These are phyloP conservation scores for Synergus laeviventris DNA, from an alignment of 2,888 invertebrate genomes.

Conservation along the genomic window DNA sequence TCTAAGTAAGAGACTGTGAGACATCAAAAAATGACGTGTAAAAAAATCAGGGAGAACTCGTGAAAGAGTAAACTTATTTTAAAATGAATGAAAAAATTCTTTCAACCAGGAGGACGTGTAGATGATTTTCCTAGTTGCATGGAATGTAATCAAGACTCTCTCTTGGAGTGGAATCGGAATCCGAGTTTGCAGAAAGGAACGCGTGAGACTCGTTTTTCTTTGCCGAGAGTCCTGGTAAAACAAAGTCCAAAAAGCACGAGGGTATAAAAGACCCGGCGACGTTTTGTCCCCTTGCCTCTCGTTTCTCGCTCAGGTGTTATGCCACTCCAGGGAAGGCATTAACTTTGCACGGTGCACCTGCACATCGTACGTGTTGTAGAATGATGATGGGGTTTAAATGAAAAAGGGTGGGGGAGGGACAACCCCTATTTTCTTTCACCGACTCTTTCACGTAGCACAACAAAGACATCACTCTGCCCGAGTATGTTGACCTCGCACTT, in stretches of 20 bases:
- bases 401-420: slow-evolving; percentile 7
- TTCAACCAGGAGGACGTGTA: not conserved
- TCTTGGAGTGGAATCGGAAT: not conserved
- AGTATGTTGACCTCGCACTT: slow-evolving; percentile 7
- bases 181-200: not conserved
- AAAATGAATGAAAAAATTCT: not conserved
- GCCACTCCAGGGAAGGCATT: slow-evolving; percentile 35
- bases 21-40: not conserved
- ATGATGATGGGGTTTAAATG: slow-evolving; percentile 23
- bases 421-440: slow-evolving; percentile 20
- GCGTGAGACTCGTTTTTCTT: not conserved
- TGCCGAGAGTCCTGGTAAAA: slow-evolving; percentile 4
- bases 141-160: slow-evolving; percentile 9
- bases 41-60: not conserved
- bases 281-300: slow-evolving; percentile 9
- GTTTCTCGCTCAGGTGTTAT: slow-evolving; percentile 32
- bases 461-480: slow-evolving; percentile 4
- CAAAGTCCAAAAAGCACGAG: slow-evolving; percentile 27
- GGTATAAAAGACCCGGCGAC: slow-evolving; percentile 11
- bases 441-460: slow-evolving; percentile 31
- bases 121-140: not conserved
- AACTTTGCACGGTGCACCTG: slow-evolving; percentile 39
- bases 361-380: slow-evolving; percentile 38
- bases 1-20: no score
- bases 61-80: not conserved